phyloP scores from a whole-genome alignment of 2,888 invertebrate species.

The Catocala nupta region DNA sequence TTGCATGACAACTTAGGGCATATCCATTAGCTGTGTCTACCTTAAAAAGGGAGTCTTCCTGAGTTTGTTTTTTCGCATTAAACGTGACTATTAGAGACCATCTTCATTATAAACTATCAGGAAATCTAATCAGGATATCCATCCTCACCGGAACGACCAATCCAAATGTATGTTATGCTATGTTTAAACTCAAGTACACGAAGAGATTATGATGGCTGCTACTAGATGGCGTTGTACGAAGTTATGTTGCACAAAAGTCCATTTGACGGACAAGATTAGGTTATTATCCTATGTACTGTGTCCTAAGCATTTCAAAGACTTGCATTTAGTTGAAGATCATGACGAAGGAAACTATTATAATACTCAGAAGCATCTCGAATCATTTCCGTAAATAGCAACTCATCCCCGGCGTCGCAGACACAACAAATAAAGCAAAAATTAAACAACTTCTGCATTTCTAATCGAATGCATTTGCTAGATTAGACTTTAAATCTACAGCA shows the following conservation, averaged over 20 bases:
- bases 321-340: background rate
- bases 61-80: too few species aligned
- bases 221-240: background rate
- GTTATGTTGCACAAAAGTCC: background rate
- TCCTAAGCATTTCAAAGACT: too few species aligned
- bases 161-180: too few species aligned
- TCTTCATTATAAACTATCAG: background rate
- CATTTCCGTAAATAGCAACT: constrained; percentile 35
- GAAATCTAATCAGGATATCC: constrained; percentile 9
- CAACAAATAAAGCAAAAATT: constrained; percentile 34
- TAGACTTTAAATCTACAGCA: fast-evolving
- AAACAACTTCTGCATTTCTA: background rate
- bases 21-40: too few species aligned
- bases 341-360: constrained; percentile 13
- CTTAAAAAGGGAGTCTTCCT: too few species aligned
- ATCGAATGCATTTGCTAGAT: background rate
- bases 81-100: too few species aligned
- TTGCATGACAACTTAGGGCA: too few species aligned
- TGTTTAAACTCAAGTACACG: too few species aligned
- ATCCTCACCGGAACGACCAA: background rate
- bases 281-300: too few species aligned
- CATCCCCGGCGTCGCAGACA: constrained; percentile 20
- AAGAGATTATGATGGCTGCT: background rate
- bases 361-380: constrained; percentile 18
- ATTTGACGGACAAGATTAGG: too few species aligned